A percentile compares a stretch with the other conserved stretches of the same genome.
These are phyloP conservation scores for Cryptotermes secundus DNA, from an alignment of 1,140 invertebrate species.

Conservation along the genomic window DNA sequence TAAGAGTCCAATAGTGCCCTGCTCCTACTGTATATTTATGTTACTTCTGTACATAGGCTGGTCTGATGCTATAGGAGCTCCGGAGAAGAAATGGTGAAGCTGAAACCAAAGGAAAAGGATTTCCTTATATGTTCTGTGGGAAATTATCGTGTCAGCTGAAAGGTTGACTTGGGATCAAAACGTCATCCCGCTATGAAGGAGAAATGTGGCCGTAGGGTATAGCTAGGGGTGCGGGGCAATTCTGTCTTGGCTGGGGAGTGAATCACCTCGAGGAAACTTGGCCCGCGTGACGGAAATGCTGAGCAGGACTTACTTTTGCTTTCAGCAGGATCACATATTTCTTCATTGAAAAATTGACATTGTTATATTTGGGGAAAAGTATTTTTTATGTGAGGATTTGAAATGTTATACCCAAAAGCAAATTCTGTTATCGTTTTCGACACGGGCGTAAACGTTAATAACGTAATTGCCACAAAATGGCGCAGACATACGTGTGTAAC, in stretches of 20 bases:
- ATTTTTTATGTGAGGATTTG: background rate
- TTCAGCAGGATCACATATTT: background rate
- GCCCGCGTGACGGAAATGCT: background rate
- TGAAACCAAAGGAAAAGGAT: background rate
- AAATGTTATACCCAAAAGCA: background rate
- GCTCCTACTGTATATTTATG: too few species aligned
- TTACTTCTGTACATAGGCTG: too few species aligned
- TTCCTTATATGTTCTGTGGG: background rate
- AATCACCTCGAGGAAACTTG: background rate
- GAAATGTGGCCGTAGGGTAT: background rate
- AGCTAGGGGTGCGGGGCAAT: background rate
- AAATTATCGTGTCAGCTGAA: background rate
- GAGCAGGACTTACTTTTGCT: background rate
- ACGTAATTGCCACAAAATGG: background rate
- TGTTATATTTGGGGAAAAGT: background rate
- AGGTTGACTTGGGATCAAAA: conserved; percentile 6
- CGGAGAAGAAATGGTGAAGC: background rate
- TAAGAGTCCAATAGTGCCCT: too few species aligned
- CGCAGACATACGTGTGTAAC: too few species aligned
- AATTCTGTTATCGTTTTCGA: background rate
- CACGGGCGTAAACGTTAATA: too few species aligned
- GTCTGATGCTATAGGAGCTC: too few species aligned
- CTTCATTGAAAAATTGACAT: background rate
- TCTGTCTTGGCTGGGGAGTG: background rate
- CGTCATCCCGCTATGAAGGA: background rate